Conservation (phyloP, 1,140 invertebrate species). For the Drosophila sulfurigaster region DNA sequence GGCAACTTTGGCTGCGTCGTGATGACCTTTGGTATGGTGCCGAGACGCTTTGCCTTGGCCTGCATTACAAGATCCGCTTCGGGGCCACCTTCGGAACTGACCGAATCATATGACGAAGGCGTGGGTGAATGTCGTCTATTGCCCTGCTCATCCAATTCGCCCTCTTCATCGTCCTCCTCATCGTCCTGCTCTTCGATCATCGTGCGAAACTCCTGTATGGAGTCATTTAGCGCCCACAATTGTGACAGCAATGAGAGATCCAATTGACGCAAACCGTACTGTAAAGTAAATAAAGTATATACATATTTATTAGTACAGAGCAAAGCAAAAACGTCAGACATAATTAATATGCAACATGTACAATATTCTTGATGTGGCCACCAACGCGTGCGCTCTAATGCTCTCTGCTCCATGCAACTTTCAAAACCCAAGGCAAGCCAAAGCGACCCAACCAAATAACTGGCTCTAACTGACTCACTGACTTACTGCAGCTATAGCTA, state of each 20-base stretch:
- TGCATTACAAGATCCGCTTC: conserved; percentile 84
- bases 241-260: conserved; percentile 94
- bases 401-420: conserved; percentile 41
- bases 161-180: conserved; percentile 69
- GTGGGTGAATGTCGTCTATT: conserved; percentile 85
- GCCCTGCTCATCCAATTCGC: conserved; percentile 81
- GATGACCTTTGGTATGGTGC: conserved; percentile 84
- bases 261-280: conserved; percentile 92
- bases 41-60: conserved; percentile 68
- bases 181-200: conserved; percentile 89
- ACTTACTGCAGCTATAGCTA: background rate
- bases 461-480: conserved; percentile 15
- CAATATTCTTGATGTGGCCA: conserved; percentile 59
- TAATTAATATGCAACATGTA: conserved; percentile 58
- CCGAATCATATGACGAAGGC: conserved; percentile 87
- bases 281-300: conserved; percentile 11
- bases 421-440: conserved; percentile 57
- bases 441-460: conserved; percentile 17
- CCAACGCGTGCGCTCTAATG: conserved; percentile 52
- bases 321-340: conserved; percentile 40
- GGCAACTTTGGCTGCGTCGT: conserved; percentile 83
- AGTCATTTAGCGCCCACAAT: conserved; percentile 94
- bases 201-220: conserved; percentile 94
- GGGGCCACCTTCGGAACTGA: conserved; percentile 86
- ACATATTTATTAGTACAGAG: conserved; percentile 4